Evolutionary conservation across 2,797 vertebrate genomes (phyloP).

Genomic region (Notoglanidium macrostoma): DNA sequence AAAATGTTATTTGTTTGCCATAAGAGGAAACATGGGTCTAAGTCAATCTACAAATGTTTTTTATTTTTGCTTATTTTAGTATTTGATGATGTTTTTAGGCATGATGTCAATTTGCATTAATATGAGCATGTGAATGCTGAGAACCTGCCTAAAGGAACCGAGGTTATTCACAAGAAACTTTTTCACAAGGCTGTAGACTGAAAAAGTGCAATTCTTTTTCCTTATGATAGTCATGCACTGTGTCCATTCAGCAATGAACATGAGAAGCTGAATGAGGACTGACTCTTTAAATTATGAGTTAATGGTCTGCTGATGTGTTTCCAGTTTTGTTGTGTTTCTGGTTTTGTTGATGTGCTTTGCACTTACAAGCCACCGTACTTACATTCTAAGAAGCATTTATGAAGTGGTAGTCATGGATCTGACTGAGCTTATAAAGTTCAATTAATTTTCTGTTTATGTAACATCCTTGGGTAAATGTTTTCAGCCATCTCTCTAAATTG

Average conservation of each 20-base stretch:
- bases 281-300: neutral
- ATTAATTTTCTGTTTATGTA: neutral
- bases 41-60: neutral
- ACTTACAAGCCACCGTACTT: neutral
- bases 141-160: neutral
- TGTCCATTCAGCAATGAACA: neutral
- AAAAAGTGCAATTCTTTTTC: neutral
- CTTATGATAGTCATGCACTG: neutral
- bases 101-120: neutral
- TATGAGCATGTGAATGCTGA: neutral
- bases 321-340: too few species aligned
- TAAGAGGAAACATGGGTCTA: neutral
- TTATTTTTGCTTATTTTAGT: neutral
- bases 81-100: neutral
- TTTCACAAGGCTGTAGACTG: neutral
- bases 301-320: neutral
- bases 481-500: conserved; percentile 38
- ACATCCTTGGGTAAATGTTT: neutral
- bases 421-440: neutral
- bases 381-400: neutral
- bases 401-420: neutral
- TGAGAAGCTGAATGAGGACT: neutral
- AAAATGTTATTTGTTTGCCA: neutral
- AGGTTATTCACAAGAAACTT: neutral
- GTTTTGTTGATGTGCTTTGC: neutral